Evolutionary conservation across 2,797 vertebrate genomes (phyloP), one percentile per base, ranked within the genome.

Genomic region (Adelosebastes latens): DNA sequence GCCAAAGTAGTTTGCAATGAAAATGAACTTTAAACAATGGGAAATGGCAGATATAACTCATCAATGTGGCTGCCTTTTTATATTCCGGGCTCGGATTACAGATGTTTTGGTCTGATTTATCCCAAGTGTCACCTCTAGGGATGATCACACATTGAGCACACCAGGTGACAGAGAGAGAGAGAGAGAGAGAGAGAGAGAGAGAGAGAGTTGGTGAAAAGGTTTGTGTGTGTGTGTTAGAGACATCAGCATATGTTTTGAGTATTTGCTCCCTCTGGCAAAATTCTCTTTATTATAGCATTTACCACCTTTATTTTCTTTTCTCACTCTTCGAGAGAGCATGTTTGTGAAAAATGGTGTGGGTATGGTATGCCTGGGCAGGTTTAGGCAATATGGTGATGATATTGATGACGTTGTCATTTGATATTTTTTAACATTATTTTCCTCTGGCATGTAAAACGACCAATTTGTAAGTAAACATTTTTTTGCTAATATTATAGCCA

Each of bases 131-230:
- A 66, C 53, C 59, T 31, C 36, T 2, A 36, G 64, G 65, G 27
- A 60, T 25, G 18, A 46, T 81, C 71, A 52, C 75, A 78, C 27
- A 62, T 81, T 64, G 29, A 79, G 66, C 61, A 63, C 22, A 32
- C 36, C 27, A 79, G 76, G 65, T 75, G 73, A 52, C 24, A 42
- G 20, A 29, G 11, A 8, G 32, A 39, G 11, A 39, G 13, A 10
- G 4, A 34, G 13, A 22, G 62, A 16, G 14, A 14, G 20, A 52
- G 39, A 32, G 46, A 22, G 11, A 13, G 36, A 39, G 36, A 6
- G 36, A 25, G 61, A 8, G 31, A n/a, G 62, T 13, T 16, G 14
- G 24, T 42, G 42, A 61, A 52, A 29, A 59, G 32, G 22, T 53
- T 52, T 79, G 46, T 83, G 42, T 71, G 8, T 55, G 13, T 60